Evolutionary conservation across 2,888 invertebrate genomes (phyloP).

Genomic region (Lottia scabra): DNA sequence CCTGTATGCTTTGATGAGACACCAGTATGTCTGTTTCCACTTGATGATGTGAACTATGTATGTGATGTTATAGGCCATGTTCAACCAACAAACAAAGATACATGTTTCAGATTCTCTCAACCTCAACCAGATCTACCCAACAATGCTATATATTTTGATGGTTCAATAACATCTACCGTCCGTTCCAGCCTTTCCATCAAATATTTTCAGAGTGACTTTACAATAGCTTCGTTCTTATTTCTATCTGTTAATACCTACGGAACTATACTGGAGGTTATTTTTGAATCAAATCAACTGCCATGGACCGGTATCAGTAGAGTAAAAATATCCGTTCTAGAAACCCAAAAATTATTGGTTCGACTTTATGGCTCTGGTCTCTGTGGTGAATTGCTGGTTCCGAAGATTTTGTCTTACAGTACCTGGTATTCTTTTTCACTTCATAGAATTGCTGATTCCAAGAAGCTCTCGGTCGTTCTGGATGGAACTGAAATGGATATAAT

Average conservation of each 20-base stretch:
- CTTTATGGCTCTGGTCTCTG: neutral
- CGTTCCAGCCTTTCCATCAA: neutral
- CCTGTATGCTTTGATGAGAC: neutral
- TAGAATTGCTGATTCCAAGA: neutral
- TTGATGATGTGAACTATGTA: neutral
- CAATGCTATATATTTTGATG: neutral
- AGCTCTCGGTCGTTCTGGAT: neutral
- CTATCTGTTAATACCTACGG: neutral
- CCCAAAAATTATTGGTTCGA: neutral
- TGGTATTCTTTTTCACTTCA: neutral
- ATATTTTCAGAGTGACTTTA: neutral
- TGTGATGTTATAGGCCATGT: neutral
- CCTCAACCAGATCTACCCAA: neutral
- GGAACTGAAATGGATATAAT: neutral
- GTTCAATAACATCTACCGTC: neutral
- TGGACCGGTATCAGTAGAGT: neutral
- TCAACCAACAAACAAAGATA: neutral
- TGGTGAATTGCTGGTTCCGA: neutral
- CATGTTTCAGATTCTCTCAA: neutral
- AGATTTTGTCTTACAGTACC: neutral
- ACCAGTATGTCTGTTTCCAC: neutral
- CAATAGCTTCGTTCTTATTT: neutral
- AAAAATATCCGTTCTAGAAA: neutral
- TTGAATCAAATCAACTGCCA: neutral
- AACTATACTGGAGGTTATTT: neutral